phyloP scores from a whole-genome alignment of 2,888 invertebrate genomes.

The Thymelicus lineola region DNA sequence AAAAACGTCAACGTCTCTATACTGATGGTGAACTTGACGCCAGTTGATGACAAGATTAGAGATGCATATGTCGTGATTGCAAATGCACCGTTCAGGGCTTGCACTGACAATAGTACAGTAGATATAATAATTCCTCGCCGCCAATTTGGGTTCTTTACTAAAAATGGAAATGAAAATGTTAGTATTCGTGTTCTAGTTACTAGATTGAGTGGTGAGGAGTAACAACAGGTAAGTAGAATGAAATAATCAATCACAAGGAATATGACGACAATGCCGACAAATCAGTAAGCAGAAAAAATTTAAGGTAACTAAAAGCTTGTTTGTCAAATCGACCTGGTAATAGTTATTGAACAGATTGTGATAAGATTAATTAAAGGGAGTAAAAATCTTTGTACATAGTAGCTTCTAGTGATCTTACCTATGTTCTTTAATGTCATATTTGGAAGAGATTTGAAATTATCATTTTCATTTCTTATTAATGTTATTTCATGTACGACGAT shows the following conservation, averaged over 20 bases:
- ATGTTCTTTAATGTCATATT: slow-evolving; percentile 56
- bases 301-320: too few species aligned
- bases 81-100: slow-evolving; percentile 61
- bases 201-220: too few species aligned
- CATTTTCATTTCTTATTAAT: slow-evolving; percentile 59
- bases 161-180: neutral
- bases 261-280: too few species aligned
- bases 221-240: too few species aligned
- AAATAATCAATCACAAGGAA: too few species aligned
- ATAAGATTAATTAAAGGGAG: too few species aligned
- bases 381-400: too few species aligned
- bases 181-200: too few species aligned
- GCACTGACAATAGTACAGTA: slow-evolving; percentile 49
- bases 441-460: slow-evolving; percentile 58
- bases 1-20: slow-evolving; percentile 66
- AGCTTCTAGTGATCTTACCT: slow-evolving; percentile 48
- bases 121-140: slow-evolving; percentile 56
- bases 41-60: slow-evolving; percentile 59
- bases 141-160: slow-evolving; percentile 62
- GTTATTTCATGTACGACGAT: slow-evolving; percentile 59
- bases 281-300: too few species aligned
- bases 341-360: too few species aligned
- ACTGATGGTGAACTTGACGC: slow-evolving; percentile 58
- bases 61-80: slow-evolving; percentile 63
- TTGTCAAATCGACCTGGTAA: too few species aligned